Evolutionary conservation across 37 sponge, comb jelly and placozoan species (phyloP).

Genomic region (Chondrosia reniformis): DNA sequence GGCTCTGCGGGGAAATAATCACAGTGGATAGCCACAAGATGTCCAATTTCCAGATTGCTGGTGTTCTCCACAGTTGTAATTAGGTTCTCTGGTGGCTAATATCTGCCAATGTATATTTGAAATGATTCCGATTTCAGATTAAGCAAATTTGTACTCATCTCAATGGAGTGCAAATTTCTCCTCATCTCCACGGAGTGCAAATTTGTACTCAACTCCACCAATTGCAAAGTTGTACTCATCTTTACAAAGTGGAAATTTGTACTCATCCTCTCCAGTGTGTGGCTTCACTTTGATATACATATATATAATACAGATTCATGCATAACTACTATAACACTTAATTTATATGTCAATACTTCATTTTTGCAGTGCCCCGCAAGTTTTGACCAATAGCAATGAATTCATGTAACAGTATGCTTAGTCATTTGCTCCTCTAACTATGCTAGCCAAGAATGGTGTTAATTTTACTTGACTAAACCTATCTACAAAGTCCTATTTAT

Average conservation of each 20-base stretch:
- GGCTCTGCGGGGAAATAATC: slow-evolving; percentile 27
- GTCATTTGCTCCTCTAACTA: no score
- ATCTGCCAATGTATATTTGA: slow-evolving; percentile 44
- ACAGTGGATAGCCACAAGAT: slow-evolving; percentile 36
- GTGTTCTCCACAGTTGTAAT: slow-evolving; percentile 12
- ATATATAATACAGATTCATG: no score
- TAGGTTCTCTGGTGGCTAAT: not conserved
- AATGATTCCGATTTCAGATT: not conserved
- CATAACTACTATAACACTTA: no score
- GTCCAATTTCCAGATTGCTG: slow-evolving; percentile 7
- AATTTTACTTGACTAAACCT: no score
- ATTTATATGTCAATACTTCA: no score
- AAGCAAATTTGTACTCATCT: not conserved
- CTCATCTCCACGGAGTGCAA: not conserved
- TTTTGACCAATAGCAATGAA: no score
- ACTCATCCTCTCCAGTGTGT: no score
- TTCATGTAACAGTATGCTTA: no score
- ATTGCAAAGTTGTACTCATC: not conserved
- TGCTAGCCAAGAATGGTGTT: no score
- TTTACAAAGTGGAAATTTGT: not conserved
- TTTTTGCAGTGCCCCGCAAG: no score
- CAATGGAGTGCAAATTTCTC: not conserved
- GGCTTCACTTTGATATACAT: no score
- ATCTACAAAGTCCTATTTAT: no score
- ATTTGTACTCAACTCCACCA: not conserved